Base-by-base conservation (phyloP, 2,888 invertebrate species). In the Aspidiotus rigidus region DNA sequence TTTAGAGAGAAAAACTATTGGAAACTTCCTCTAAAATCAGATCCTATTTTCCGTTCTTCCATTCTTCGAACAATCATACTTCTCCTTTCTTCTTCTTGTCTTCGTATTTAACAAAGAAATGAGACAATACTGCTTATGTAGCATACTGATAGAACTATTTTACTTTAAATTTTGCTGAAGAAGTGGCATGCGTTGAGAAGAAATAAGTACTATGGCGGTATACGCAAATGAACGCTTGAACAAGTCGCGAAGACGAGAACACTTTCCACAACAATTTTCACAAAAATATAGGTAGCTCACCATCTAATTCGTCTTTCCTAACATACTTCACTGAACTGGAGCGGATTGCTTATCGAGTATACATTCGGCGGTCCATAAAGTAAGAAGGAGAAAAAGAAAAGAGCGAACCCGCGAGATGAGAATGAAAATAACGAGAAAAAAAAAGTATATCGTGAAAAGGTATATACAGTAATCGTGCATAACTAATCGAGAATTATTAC, bases 391-490 rank as follows among this genome's bases (percentile, higher is more conserved):
- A 11, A 49, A 49, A n/a, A 49, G 49, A 49, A 49, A 49, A 49
- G 49, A 49, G 3, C 10, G 11, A 49, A 28, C 28, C 28, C 28
- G 28, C 28, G 28, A 28, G 13, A 53, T 15, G 53, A 13, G 53
- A 13, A 53, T 2, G 1, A 53, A 53, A 53, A n/a, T 53, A 53
- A 53, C 13, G n/a, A 53, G n/a, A 53, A 53, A 49, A 42, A 62
- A 62, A 62, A 62, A 7, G 28, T 53, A 3, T 53, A 53, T 49
- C 44, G 28, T 53, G 17, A 62, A n/a, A 53, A 13, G 49, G 64
- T 49, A 53, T 49, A 53, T n/a, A 64, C 57, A 64, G 13, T 59
- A 66, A 66, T 66, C 66, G 66, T 66, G 66, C 66, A 57, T 66
- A 66, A 57, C 66, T 17, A 66, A 66, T 66, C 44, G 66, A 57